Evolutionary conservation across 2,797 vertebrate species (phyloP).

Genomic region (Xenentodon cancila): DNA sequence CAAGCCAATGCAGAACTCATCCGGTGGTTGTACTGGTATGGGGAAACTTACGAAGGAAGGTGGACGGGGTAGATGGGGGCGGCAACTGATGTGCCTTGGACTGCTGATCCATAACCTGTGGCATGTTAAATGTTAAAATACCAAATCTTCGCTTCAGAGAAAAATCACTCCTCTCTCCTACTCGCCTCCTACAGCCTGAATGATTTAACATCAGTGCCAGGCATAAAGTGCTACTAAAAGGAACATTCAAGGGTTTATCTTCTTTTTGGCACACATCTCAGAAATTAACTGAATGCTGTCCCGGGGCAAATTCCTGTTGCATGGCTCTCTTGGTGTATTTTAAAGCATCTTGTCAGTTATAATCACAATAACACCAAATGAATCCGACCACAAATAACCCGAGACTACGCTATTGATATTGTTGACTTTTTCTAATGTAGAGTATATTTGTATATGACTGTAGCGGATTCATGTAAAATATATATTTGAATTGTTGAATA

Average conservation of each 20-base stretch:
- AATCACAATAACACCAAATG: conserved; percentile 6
- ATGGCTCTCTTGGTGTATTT: conserved; percentile 19
- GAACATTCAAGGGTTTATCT: conserved; percentile 33
- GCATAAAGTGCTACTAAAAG: conserved; percentile 28
- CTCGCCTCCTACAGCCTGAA: conserved; percentile 41
- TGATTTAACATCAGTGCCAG: conserved; percentile 39
- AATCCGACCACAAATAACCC: neutral
- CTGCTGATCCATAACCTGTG: conserved; percentile 65
- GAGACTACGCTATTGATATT: neutral
- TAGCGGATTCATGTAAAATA: no score
- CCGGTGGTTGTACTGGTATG: neutral
- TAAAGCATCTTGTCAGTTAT: neutral
- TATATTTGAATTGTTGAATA: no score
- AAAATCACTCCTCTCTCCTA: conserved; percentile 28
- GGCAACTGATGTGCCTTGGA: conserved; percentile 49
- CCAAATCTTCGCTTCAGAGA: conserved; percentile 54
- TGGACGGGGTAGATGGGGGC: conserved; percentile 25
- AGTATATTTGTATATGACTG: no score
- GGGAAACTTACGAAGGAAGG: conserved; percentile 30
- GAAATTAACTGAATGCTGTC: conserved; percentile 26
- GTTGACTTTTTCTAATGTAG: no score
- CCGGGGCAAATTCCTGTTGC: conserved; percentile 15
- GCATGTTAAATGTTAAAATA: conserved; percentile 68
- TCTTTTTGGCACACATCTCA: conserved; percentile 28
- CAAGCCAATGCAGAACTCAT: conserved; percentile 15